Evolutionary conservation across 92 coral and sea anemone species (phyloP).

Genomic region (Umimayanthus chanpuru): DNA sequence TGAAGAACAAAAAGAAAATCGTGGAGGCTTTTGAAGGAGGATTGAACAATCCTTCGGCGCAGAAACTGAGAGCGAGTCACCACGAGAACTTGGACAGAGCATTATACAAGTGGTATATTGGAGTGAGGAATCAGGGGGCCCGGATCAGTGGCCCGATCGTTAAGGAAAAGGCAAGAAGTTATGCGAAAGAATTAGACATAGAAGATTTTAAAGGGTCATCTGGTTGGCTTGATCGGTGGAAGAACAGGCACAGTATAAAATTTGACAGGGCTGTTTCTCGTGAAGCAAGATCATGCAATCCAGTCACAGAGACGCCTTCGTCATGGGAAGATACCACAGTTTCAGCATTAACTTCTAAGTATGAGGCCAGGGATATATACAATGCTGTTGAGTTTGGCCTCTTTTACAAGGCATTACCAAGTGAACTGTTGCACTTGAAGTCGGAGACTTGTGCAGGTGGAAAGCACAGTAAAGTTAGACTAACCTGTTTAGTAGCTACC

Average conservation of each 20-base stretch:
- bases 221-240: constrained; percentile 55
- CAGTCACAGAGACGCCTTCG: constrained; percentile 28
- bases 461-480: neutral
- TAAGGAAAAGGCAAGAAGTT: constrained; percentile 10
- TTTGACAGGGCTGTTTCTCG: constrained; percentile 17
- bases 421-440: constrained; percentile 44
- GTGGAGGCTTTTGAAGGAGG: constrained; percentile 25
- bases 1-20: constrained; percentile 58
- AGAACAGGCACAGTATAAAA: constrained; percentile 38
- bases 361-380: constrained; percentile 31
- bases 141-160: constrained; percentile 10
- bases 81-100: constrained; percentile 34
- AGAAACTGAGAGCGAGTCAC: neutral
- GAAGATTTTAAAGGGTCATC: constrained; percentile 17
- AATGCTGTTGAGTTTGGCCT: constrained; percentile 51
- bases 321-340: constrained; percentile 38
- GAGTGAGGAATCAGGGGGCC: neutral
- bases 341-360: constrained; percentile 26
- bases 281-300: constrained; percentile 32
- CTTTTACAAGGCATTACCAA: constrained; percentile 49
- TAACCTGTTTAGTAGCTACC: constrained; percentile 21
- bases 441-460: neutral
- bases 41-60: neutral
- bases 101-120: constrained; percentile 40
- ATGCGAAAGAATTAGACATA: neutral